phyloP scores from a whole-genome alignment of 2,888 invertebrate genomes.

The Eupithecia inturbata region DNA sequence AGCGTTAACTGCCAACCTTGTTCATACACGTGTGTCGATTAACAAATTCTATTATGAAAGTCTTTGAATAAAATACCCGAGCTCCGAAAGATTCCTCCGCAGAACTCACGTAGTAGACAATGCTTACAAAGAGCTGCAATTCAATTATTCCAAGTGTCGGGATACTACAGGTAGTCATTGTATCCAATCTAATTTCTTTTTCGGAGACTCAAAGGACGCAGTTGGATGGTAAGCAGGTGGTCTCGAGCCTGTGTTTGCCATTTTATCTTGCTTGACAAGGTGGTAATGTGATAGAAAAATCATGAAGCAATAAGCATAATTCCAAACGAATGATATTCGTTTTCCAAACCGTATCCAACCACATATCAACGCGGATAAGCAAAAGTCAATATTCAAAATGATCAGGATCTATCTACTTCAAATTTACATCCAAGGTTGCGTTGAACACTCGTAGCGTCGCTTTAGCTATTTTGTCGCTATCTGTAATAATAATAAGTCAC shows the following conservation, averaged over 20 bases:
- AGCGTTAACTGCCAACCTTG: too few relatives aligned
- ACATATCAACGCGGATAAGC: too few relatives aligned
- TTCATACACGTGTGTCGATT: constrained; percentile 18
- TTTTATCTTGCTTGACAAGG: not conserved
- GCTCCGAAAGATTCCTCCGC: constrained; percentile 22
- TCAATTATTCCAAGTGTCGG: constrained; percentile 34
- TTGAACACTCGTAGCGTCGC: too few relatives aligned
- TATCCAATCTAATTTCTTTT: constrained; percentile 37
- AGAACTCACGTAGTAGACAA: constrained; percentile 30
- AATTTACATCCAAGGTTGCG: too few relatives aligned
- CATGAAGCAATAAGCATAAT: too few relatives aligned
- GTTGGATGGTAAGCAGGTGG: constrained; percentile 7
- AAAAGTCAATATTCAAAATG: too few relatives aligned
- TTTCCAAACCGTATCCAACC: too few relatives aligned
- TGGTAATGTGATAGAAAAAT: not conserved
- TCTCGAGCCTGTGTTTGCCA: not conserved
- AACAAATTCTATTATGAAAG: constrained; percentile 20
- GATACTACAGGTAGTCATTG: constrained; percentile 34
- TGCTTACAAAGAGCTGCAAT: constrained; percentile 35
- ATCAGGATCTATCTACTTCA: too few relatives aligned
- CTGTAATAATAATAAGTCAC: too few relatives aligned
- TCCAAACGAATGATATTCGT: too few relatives aligned
- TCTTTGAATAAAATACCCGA: constrained; percentile 25
- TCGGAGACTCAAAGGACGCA: constrained; percentile 25
- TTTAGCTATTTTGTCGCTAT: too few relatives aligned